Conservation (phyloP, 2,888 invertebrate genomes). For the Dichetophora obliterata region DNA sequence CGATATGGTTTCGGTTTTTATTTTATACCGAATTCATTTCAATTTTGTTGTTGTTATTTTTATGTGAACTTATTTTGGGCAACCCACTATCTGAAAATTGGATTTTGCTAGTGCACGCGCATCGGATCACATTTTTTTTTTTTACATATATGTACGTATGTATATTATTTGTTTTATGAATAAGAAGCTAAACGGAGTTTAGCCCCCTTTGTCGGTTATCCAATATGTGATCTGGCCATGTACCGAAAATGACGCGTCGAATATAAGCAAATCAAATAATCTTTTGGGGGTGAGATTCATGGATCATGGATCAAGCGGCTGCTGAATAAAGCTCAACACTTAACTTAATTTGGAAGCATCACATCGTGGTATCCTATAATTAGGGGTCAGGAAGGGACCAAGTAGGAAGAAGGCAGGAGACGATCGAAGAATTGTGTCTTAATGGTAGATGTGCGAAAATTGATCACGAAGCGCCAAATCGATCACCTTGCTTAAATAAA, state of each 20-base stretch:
- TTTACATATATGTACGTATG: too few relatives aligned
- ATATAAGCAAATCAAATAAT: background rate
- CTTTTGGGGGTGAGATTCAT: conserved; percentile 17
- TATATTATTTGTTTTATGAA: conserved; percentile 48
- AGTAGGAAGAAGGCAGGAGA: background rate
- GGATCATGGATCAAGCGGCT: conserved; percentile 46
- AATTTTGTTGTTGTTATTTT: background rate
- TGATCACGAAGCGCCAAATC: conserved; percentile 70
- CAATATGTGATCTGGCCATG: conserved; percentile 52
- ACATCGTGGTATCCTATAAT: conserved; percentile 59
- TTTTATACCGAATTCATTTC: background rate
- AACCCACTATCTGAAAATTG: conserved; percentile 35
- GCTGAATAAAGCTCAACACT: conserved; percentile 64
- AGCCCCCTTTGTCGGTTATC: conserved; percentile 57
- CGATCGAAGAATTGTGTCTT: conserved; percentile 39
- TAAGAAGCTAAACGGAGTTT: conserved; percentile 45
- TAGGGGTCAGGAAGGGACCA: conserved; percentile 60
- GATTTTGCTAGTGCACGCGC: conserved; percentile 25
- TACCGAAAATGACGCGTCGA: background rate
- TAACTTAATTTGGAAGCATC: conserved; percentile 68
- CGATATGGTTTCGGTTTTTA: conserved; percentile 14
- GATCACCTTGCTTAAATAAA: conserved; percentile 64
- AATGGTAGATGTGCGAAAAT: conserved; percentile 58
- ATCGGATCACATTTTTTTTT: background rate
- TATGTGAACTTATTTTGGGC: background rate